Evolutionary conservation across 2,797 vertebrate genomes (phyloP).

Genomic region (Cetoscarus ocellatus): DNA sequence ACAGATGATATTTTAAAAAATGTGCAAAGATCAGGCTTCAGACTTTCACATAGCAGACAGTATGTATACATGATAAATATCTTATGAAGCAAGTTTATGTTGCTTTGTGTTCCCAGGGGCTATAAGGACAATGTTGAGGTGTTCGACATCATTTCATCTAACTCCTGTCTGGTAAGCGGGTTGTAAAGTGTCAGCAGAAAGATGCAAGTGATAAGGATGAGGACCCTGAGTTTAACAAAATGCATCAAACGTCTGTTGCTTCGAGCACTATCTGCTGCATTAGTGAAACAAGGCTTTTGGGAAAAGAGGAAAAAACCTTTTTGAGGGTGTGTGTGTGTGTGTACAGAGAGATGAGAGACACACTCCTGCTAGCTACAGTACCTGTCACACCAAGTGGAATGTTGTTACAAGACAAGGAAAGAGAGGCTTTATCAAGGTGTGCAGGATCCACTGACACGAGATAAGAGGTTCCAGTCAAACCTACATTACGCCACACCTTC

Average conservation of each 20-base stretch:
- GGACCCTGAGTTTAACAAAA: constrained; percentile 47
- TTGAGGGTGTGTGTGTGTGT: constrained; percentile 21
- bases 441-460: constrained; percentile 77
- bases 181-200: constrained; percentile 38
- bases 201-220: constrained; percentile 42
- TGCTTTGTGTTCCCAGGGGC: no score
- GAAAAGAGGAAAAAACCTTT: constrained; percentile 27
- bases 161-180: constrained; percentile 25
- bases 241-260: constrained; percentile 17
- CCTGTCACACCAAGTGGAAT: constrained; percentile 72
- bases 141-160: constrained; percentile 40
- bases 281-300: constrained; percentile 43
- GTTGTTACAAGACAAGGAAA: constrained; percentile 74
- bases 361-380: constrained; percentile 54
- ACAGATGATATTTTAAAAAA: no score
- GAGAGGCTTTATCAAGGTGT: constrained; percentile 75
- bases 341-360: constrained; percentile 53
- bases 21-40: no score
- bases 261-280: constrained; percentile 34
- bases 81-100: no score
- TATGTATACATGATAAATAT: no score
- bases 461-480: constrained; percentile 72
- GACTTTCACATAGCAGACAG: no score
- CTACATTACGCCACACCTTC: constrained; percentile 78
- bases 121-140: no score